These are phyloP conservation scores for Acanthis flammea DNA, from an alignment of 2,797 vertebrate species.

Conservation along the genomic window DNA sequence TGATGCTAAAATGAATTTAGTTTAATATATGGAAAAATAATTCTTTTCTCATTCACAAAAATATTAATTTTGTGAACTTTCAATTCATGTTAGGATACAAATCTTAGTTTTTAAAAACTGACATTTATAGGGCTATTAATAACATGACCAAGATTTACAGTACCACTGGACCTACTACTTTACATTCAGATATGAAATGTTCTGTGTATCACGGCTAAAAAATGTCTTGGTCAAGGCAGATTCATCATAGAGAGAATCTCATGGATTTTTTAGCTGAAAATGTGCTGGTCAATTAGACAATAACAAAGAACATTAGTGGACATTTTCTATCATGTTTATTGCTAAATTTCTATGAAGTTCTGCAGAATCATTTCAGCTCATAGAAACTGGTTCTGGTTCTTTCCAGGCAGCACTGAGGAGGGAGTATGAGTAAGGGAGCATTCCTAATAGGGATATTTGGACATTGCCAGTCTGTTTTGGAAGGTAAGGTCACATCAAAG, in stretches of 20 bases:
- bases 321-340: not conserved
- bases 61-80: not conserved
- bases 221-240: not conserved
- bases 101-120: not conserved
- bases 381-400: not conserved
- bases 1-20: not conserved
- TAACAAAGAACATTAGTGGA: not conserved
- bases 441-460: not conserved
- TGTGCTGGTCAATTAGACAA: not conserved
- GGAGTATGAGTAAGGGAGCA: not conserved
- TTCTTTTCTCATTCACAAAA: not conserved
- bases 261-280: not conserved
- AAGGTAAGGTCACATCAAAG: not conserved
- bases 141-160: not conserved
- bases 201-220: not conserved
- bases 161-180: not conserved
- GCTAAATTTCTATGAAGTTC: not conserved
- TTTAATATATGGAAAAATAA: not conserved
- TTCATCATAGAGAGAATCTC: not conserved
- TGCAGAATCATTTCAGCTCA: not conserved
- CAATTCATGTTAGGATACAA: not conserved
- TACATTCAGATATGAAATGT: not conserved
- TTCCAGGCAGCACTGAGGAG: not conserved
- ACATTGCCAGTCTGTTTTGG: not conserved
- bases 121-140: not conserved